phyloP scores from a whole-genome alignment of 2,888 invertebrate species.

The Perizoma flavofasciatum region DNA sequence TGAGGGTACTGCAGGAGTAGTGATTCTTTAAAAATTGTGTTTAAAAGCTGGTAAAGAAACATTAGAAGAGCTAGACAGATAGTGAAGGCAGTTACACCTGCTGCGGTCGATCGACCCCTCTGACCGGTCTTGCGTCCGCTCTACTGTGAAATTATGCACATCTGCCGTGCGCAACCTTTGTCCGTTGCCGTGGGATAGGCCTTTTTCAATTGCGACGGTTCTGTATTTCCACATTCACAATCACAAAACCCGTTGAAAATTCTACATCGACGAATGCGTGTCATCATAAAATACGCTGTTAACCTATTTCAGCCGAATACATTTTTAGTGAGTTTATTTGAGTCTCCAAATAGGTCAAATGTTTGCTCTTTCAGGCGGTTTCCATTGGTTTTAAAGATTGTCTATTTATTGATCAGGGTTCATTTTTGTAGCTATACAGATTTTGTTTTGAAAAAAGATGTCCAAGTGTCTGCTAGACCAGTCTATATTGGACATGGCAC shows the following conservation, averaged over 20 bases:
- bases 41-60: background rate
- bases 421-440: background rate
- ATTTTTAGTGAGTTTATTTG: conserved; percentile 24
- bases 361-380: conserved; percentile 8
- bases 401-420: background rate
- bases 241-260: conserved; percentile 7
- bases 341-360: conserved; percentile 18
- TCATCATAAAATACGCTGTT: conserved; percentile 22
- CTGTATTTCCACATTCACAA: conserved; percentile 22
- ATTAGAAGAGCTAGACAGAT: conserved; percentile 14
- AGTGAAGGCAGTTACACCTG: conserved; percentile 61
- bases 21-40: background rate
- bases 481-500: conserved; percentile 24
- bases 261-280: conserved; percentile 10
- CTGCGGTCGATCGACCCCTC: conserved; percentile 64
- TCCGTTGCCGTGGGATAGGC: conserved; percentile 29
- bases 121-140: conserved; percentile 70
- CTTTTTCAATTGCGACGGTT: conserved; percentile 15
- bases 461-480: conserved; percentile 3
- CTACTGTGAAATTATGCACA: conserved; percentile 78
- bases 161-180: conserved; percentile 56
- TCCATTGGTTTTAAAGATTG: conserved; percentile 4
- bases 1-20: too few relatives aligned
- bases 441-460: conserved; percentile 4
- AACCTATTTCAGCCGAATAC: conserved; percentile 24